Base-by-base conservation (phyloP, 2,113 vertebrate species). In the Etheostoma spectabile region DNA sequence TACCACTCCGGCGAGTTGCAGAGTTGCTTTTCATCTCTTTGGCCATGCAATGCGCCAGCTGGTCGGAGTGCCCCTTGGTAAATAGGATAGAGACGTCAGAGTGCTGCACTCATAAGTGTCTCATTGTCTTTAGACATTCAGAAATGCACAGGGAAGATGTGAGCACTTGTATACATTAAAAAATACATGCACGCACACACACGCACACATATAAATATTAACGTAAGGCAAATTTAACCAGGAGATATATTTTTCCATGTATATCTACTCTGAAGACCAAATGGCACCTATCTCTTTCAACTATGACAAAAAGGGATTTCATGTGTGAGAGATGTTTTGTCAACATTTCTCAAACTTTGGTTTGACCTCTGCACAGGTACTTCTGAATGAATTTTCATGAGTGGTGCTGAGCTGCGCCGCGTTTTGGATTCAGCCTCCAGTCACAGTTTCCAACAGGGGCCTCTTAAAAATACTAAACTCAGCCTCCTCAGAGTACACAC, bases 21-120 rank as follows among this genome's bases (percentile, higher is more conserved):
- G 87, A 92, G 94, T 92, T 69, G 88, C 87, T 91, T 95, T 95
- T 94, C 88, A 95, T 70, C 91, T 95, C 92, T 93, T 95, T 94
- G 85, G 88, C 88, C 62, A n/a, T 86, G 92, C 86, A 48, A 89
- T 79, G 77, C 82, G 65, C 90, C 94, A 93, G 92, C 94, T 94
- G 94, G 90, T 91, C 86, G 52, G 79, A 90, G 66, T 75, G 84
- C 73, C 78, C 86, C 78, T 59, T 51, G 63, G 72, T 87, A 53
- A 75, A 61, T 71, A 53, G 82, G 87, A 83, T 69, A 45, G 85
- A 86, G 88, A 87, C 69, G 78, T 86, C 77, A 84, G 74, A 82
- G 85, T 53, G 83, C 80, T 80, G 72, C 2, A 33, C 81, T 89
- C 71, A 88, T 87, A 68, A 93, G 81, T 59, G 86, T 35, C 79